A percentile compares a stretch with the other conserved stretches of the same genome.
Conservation (phyloP, 1,140 invertebrate species). For the Trialeurodes vaporariorum region DNA sequence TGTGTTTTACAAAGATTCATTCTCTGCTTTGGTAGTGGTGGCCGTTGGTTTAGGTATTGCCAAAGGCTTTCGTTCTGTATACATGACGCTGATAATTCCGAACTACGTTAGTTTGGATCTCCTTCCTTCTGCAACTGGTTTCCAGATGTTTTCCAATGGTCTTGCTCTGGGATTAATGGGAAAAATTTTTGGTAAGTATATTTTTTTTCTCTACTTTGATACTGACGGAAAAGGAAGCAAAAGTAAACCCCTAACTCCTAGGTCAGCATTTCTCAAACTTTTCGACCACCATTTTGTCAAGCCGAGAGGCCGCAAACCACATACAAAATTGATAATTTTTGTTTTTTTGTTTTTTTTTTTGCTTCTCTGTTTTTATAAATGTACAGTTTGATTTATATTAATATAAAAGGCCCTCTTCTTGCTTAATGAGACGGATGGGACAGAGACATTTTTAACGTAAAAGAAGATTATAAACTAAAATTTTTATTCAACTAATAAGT, state of each 20-base stretch:
- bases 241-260: too few relatives aligned
- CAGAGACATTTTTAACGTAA: too few relatives aligned
- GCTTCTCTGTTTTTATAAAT: too few relatives aligned
- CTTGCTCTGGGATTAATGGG: slow-evolving; percentile 34
- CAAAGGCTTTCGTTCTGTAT: slow-evolving; percentile 55
- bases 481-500: too few relatives aligned
- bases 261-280: too few relatives aligned
- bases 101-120: slow-evolving; percentile 50
- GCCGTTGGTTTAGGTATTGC: slow-evolving; percentile 44
- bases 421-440: too few relatives aligned
- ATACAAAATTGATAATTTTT: background rate
- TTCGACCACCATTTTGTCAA: background rate
- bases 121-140: slow-evolving; percentile 48
- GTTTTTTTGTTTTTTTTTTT: too few relatives aligned
- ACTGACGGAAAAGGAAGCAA: too few relatives aligned
- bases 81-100: slow-evolving; percentile 52
- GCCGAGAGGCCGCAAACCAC: background rate
- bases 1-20: background rate
- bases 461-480: too few relatives aligned
- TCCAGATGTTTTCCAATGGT: slow-evolving; percentile 47
- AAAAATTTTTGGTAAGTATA: slow-evolving; percentile 35
- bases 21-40: slow-evolving; percentile 33
- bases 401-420: too few relatives aligned
- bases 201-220: background rate
- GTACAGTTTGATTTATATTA: too few relatives aligned